Evolutionary conservation across 2,113 vertebrate species (phyloP).

Genomic region (Calonectris borealis): DNA sequence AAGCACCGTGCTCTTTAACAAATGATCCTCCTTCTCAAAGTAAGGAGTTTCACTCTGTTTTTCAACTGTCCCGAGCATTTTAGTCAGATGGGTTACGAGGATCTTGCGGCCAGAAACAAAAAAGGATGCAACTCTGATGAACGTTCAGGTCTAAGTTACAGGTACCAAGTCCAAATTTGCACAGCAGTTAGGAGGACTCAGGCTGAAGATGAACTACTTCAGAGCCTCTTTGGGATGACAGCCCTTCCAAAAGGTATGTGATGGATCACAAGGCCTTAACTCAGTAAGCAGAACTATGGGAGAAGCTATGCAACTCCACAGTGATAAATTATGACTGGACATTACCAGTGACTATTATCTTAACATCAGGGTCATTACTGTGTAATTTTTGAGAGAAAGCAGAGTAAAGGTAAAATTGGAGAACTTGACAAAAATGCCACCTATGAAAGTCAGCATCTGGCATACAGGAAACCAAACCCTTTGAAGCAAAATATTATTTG

Average conservation of each 20-base stretch:
- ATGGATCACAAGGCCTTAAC: not conserved
- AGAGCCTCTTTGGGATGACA: not conserved
- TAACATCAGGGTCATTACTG: not conserved
- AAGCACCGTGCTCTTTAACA: not conserved
- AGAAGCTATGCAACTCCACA: not conserved
- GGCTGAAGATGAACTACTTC: not conserved
- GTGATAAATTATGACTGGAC: not conserved
- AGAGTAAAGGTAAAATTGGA: not conserved
- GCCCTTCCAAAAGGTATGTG: not conserved
- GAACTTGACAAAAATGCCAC: not conserved
- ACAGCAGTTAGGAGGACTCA: not conserved
- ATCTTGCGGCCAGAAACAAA: not conserved
- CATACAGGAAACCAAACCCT: not conserved
- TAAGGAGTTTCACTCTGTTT: not conserved
- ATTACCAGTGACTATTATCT: not conserved
- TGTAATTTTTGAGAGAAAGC: not conserved
- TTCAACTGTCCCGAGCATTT: not conserved
- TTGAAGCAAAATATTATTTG: not conserved
- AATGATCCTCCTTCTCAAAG: not conserved
- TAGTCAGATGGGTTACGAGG: not conserved
- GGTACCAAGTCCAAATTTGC: not conserved
- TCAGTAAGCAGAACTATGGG: not conserved
- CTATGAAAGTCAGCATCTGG: not conserved
- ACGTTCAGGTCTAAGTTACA: not conserved
- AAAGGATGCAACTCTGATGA: not conserved